These are phyloP conservation scores for Pogonomyrmex californicus DNA, from an alignment of 1,140 invertebrate genomes.

Conservation along the genomic window DNA sequence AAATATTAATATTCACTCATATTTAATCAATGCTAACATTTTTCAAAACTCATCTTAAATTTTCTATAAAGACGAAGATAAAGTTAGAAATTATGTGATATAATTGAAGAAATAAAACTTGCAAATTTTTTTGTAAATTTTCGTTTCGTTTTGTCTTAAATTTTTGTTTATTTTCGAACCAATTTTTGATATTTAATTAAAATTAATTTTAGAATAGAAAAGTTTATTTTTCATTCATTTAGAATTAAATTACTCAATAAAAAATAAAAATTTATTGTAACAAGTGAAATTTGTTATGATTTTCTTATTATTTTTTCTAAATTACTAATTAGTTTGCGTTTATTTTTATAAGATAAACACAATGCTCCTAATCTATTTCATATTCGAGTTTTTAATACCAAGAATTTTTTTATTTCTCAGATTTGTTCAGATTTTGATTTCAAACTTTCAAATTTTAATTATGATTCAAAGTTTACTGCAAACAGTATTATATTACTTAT, in stretches of 20 bases:
- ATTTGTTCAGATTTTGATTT: too few relatives aligned
- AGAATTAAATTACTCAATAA: background rate
- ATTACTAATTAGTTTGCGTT: conserved; percentile 15
- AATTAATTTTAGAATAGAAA: conserved; percentile 34
- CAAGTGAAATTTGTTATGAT: background rate
- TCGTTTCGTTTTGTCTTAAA: background rate
- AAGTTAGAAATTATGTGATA: background rate
- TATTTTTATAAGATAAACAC: conserved; percentile 9
- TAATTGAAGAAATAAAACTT: conserved; percentile 51
- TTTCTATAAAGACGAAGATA: conserved; percentile 25
- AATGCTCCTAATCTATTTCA: background rate
- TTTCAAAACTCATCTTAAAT: background rate
- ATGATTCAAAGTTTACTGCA: background rate
- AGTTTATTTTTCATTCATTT: background rate
- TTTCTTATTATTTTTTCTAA: conserved; percentile 44
- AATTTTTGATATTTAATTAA: background rate
- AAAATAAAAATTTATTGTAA: conserved; percentile 11
- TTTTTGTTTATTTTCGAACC: background rate
- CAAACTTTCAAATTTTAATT: background rate
- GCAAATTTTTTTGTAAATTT: conserved; percentile 6
- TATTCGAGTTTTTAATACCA: background rate
- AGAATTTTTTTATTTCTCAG: background rate
- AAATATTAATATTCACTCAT: conserved; percentile 5
- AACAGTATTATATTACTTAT: background rate
- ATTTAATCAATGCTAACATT: background rate